Evolutionary conservation across 2,888 invertebrate species (phyloP), one percentile per base, ranked within the genome.

Genomic region (Octonoba sinensis): DNA sequence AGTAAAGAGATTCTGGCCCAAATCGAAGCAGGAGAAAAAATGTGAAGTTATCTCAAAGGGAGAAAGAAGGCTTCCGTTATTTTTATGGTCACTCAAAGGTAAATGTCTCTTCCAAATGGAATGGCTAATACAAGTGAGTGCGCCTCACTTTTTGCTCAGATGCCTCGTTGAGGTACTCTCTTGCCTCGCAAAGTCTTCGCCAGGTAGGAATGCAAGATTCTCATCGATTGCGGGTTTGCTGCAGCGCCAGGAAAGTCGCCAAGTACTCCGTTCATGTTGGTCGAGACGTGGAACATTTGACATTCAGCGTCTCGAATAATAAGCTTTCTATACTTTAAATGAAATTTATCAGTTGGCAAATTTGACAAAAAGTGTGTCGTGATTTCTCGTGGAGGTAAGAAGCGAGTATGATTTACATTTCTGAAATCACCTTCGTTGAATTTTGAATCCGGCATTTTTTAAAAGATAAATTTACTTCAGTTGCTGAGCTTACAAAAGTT

Each of bases 61-160:
- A 27, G 59, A 57, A 46, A 59, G 20, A 49, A 15, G 22, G 46
- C 65, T 70, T 70, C 46, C 74, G 69, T 82, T 69, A 74, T 59
- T 69, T 79, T 82, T 75, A 82, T 75, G 81, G 81, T 74, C 81
- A 75, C 81, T 82, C 81, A 70, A 57, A 70, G 70, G 65, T 74
- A 82, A 82, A 75, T 82, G 70, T 82, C 81, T 57, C 44, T 8
- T 65, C 70, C 65, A 82, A 82, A 75, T 74, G 81, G 74, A 82
- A 82, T 75, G 70, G 65, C 69, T 82, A 82, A 82, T 81, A 81
- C 73, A 73, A 73, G 56, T 73, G 79, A 81, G 79, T 81, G 79
- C 62, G 73, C 51, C 62, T 36, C 66, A 67, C 59, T 64, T 71
- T 71, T 57, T 36, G 44, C 24, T 11, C 51, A 36, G 27, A 65